Percentiles rank a stretch among this genome's conserved stretches.
These are phyloP conservation scores for Orgyia antiqua DNA, from an alignment of 2,888 invertebrate species.

Conservation along the genomic window DNA sequence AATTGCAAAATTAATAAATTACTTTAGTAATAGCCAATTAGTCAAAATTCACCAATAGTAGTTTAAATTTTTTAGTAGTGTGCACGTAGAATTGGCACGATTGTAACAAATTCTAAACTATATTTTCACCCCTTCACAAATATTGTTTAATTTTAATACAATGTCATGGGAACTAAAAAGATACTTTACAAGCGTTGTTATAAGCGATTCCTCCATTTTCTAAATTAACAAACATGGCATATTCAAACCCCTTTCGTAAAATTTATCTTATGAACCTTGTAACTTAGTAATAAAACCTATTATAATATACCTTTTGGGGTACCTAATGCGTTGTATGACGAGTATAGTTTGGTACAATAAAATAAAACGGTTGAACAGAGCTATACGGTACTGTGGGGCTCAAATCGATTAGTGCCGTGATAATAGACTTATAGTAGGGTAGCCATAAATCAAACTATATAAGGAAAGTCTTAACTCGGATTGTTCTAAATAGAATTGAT, in stretches of 20 bases:
- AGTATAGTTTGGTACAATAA: constrained; percentile 67
- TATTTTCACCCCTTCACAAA: no score
- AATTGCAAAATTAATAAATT: no score
- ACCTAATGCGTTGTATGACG: constrained; percentile 31
- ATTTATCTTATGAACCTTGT: constrained; percentile 16
- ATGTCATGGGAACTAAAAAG: constrained; percentile 41
- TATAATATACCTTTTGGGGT: constrained; percentile 31
- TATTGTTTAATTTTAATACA: constrained; percentile 14
- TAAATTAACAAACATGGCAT: constrained; percentile 58
- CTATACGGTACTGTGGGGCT: constrained; percentile 58
- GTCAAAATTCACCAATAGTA: no score
- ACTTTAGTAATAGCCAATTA: no score
- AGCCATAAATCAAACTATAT: constrained; percentile 21
- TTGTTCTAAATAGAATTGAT: constrained; percentile 1
- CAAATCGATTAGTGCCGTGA: constrained; percentile 70
- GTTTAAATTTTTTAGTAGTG: no score
- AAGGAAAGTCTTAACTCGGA: constrained; percentile 5
- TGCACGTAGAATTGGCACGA: no score
- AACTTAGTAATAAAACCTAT: constrained; percentile 17
- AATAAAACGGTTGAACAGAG: constrained; percentile 68
- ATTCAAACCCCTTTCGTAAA: constrained; percentile 33
- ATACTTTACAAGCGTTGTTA: constrained; percentile 29
- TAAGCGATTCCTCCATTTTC: constrained; percentile 43
- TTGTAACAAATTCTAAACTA: no score
- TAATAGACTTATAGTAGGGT: constrained; percentile 48